phyloP scores from a whole-genome alignment of 1,140 invertebrate species.

The Papilio dardanus region DNA sequence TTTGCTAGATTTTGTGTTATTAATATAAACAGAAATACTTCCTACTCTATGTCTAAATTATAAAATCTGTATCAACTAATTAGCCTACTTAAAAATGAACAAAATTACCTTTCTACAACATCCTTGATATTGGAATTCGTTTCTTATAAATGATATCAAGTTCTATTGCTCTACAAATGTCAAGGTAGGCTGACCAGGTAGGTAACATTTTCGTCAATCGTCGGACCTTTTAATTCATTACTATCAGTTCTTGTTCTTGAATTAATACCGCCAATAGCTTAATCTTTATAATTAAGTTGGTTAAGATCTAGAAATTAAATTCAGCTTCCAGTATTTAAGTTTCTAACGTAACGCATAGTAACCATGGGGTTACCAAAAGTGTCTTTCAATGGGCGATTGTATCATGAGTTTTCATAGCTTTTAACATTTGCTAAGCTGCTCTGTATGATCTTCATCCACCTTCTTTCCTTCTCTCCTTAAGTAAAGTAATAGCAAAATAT shows the following conservation, averaged over 20 bases:
- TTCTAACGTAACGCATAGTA: no score
- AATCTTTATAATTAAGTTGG: no score
- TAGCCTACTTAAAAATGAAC: neutral
- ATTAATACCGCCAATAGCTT: neutral
- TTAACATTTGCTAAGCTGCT: no score
- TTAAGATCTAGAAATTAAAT: neutral
- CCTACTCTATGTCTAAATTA: neutral
- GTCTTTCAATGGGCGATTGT: no score
- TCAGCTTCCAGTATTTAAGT: neutral
- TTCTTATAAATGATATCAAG: neutral
- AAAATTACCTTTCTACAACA: constrained; percentile 12
- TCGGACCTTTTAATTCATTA: neutral
- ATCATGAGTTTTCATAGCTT: neutral
- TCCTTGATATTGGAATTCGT: neutral
- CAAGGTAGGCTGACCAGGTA: constrained; percentile 5
- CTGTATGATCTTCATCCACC: no score
- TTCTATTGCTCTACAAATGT: constrained; percentile 4
- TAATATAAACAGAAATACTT: neutral
- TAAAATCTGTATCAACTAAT: neutral
- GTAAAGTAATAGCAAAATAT: no score
- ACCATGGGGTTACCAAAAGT: no score
- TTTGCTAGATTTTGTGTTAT: neutral
- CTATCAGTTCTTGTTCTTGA: neutral
- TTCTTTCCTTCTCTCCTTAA: no score
- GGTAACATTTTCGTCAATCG: neutral